phyloP scores from a whole-genome alignment of 1,140 invertebrate species.

The Megalopta genalis region DNA sequence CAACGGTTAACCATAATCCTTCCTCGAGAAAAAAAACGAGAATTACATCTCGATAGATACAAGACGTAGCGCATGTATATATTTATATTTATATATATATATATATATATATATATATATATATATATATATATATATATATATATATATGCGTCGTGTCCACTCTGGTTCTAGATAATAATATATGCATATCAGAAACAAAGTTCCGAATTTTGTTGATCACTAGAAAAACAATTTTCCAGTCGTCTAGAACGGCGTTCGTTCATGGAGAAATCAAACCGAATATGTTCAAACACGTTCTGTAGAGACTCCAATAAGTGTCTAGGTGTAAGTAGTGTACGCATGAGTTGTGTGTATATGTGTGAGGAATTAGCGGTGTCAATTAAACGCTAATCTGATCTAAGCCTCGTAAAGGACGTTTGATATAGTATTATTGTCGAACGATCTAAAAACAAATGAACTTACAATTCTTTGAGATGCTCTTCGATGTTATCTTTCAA shows the following conservation, averaged over 20 bases:
- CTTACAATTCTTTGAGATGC: slow-evolving; percentile 50
- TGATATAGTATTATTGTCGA: slow-evolving; percentile 56
- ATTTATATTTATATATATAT: no score
- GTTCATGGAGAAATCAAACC: slow-evolving; percentile 12
- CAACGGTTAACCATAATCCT: slow-evolving; percentile 28
- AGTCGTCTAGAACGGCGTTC: slow-evolving; percentile 1
- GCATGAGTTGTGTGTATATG: background rate
- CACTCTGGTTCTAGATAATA: slow-evolving; percentile 7
- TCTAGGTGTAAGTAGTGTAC: slow-evolving; percentile 8
- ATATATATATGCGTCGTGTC: slow-evolving; percentile 17
- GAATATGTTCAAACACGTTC: background rate
- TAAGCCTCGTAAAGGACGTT: slow-evolving; percentile 42
- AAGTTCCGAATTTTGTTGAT: slow-evolving; percentile 6
- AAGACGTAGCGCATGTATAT: background rate
- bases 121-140: no score
- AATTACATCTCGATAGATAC: slow-evolving; percentile 4
- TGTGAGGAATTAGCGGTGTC: slow-evolving; percentile 21
- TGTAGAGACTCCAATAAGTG: slow-evolving; percentile 6
- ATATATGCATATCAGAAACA: slow-evolving; percentile 25
- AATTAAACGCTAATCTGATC: slow-evolving; percentile 9
- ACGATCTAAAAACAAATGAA: slow-evolving; percentile 52
- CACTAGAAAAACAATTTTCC: background rate
- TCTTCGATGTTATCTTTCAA: slow-evolving; percentile 35
- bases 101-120: no score
- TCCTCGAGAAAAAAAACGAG: slow-evolving; percentile 22